Conservation (phyloP, 1,140 invertebrate species). For the Triops cancriformis region DNA sequence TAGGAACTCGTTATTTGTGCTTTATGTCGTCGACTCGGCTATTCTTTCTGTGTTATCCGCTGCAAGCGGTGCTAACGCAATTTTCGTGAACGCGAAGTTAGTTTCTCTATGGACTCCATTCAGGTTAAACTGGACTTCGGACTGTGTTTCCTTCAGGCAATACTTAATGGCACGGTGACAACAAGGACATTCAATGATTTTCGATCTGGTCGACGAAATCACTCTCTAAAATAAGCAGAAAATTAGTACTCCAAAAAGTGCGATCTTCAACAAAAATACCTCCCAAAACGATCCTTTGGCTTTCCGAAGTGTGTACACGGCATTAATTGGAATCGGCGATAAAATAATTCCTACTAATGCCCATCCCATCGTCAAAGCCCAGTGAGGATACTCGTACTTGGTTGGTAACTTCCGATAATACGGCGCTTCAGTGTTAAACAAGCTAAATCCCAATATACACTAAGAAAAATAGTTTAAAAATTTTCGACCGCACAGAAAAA, state of each 20-base stretch:
- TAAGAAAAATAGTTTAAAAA: neutral
- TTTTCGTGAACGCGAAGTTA: neutral
- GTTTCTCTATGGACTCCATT: neutral
- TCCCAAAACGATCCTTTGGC: conserved; percentile 15
- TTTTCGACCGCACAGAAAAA: neutral
- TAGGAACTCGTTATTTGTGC: neutral
- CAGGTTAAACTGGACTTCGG: conserved; percentile 20
- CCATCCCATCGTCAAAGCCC: conserved; percentile 21
- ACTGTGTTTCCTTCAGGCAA: conserved; percentile 24
- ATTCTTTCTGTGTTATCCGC: neutral
- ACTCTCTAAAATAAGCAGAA: conserved; percentile 18
- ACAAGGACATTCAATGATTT: conserved; percentile 24
- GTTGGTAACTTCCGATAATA: conserved; percentile 17
- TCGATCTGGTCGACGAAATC: conserved; percentile 11
- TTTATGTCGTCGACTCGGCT: neutral
- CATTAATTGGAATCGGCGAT: conserved; percentile 19
- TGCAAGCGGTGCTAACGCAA: neutral
- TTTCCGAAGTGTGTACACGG: conserved; percentile 18
- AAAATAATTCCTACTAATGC: conserved; percentile 19
- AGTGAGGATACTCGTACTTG: conserved; percentile 22
- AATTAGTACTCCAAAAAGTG: neutral
- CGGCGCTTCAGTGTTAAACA: neutral
- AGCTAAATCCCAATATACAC: conserved; percentile 20
- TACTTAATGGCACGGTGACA: conserved; percentile 20
- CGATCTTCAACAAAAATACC: neutral